Base-by-base conservation (phyloP, 2,888 invertebrate species). In the Napeogenes inachia region DNA sequence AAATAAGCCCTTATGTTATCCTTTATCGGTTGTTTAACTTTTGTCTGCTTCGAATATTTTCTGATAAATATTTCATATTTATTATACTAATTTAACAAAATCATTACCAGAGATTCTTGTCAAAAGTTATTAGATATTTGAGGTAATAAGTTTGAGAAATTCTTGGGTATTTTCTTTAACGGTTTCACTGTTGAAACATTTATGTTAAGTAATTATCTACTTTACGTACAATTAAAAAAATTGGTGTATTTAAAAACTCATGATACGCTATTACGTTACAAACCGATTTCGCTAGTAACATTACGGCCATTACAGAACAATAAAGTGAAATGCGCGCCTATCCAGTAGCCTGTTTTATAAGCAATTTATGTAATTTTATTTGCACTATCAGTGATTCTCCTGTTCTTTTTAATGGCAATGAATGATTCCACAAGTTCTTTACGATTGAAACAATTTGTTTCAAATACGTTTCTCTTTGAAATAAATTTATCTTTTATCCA, bases 1-100 rank as follows among this genome's bases (percentile, higher is more conserved):
- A 79, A 81, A 82, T 80, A 74, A 76, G 70, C 77, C 69, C 75
- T 80, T 75, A 67, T 73, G 73, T 79, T 80, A 75, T 75, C 78
- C 75, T 78, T 80, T 76, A 78, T 75, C 73, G 73, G 72, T 66
- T 71, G 72, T 72, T 71, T 69, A 70, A 69, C 68, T 70, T 70
- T 72, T 68, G 65, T 69, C 60, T 66, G 64, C 62, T 64, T 63
- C 56, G 65, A 65, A 65, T 68, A 66, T 64, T 62, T 60, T 60
- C 59, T 61, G 63, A 57, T 66, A 55, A 63, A 65, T 60, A 66
- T 70, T 69, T 59, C 64, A 64, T 60, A 62, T 69, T 70, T 56
- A 59, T 66, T 65, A 65, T 66, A 68, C 70, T 54, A 13, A 42
- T 45, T 53, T 61, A 12, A 35, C 55, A 56, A 56, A 56, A 56